Percentiles rank a stretch among this genome's conserved stretches.
phyloP scores from a whole-genome alignment of 2,888 invertebrate genomes.

The Digitonthophagus gazella region DNA sequence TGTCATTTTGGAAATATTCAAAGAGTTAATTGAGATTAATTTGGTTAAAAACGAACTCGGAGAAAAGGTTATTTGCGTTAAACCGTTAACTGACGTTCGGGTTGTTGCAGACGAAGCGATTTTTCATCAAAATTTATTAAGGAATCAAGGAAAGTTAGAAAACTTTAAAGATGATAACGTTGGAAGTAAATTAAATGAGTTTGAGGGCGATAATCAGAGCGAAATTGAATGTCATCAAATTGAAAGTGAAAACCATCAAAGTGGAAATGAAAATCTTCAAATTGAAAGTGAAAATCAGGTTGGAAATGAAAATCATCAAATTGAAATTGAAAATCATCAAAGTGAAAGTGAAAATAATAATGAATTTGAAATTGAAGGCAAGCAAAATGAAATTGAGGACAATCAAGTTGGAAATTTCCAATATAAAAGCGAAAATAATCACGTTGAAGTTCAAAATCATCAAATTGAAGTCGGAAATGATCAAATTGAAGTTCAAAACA shows the following conservation, averaged over 20 bases:
- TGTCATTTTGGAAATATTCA: conserved; percentile 31
- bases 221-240: neutral
- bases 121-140: no score
- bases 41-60: conserved; percentile 29
- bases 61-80: conserved; percentile 30
- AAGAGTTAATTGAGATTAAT: conserved; percentile 33
- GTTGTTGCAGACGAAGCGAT: conserved; percentile 13
- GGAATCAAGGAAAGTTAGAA: neutral
- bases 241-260: neutral
- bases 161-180: neutral
- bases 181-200: neutral
- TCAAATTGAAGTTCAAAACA: neutral
- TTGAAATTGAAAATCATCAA: neutral
- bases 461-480: no score
- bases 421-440: no score
- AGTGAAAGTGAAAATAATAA: neutral
- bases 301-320: neutral
- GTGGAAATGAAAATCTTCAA: neutral
- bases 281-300: neutral
- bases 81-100: conserved; percentile 23
- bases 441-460: no score
- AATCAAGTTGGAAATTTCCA: neutral
- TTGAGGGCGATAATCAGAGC: neutral
- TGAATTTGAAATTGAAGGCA: conserved; percentile 1
- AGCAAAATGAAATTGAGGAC: conserved; percentile 3